phyloP scores from a whole-genome alignment of 2,888 invertebrate genomes.

The Cantharis rustica region DNA sequence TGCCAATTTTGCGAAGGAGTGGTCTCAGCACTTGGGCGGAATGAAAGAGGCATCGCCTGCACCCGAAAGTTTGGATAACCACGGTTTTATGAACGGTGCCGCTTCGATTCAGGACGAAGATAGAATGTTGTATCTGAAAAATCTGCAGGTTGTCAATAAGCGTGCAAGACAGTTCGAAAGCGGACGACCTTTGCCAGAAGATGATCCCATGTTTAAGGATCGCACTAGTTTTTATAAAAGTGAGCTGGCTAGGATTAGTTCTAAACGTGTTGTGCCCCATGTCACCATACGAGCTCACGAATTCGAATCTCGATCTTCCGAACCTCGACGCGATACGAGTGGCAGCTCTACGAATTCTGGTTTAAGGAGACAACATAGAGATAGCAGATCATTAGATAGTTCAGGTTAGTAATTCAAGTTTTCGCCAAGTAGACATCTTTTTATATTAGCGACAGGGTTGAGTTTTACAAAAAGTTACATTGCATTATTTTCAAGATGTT shows the following conservation, averaged over 20 bases:
- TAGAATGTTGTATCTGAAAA: conserved; percentile 49
- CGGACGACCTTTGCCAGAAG: conserved; percentile 63
- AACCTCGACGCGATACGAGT: conserved; percentile 44
- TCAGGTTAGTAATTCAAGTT: conserved; percentile 51
- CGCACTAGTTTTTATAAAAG: conserved; percentile 71
- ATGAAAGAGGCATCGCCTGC: conserved; percentile 43
- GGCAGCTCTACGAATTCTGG: conserved; percentile 41
- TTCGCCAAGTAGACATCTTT: no score
- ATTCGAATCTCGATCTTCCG: conserved; percentile 67
- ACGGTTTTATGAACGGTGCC: conserved; percentile 36
- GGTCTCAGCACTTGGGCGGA: conserved; percentile 33
- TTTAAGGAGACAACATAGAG: conserved; percentile 53
- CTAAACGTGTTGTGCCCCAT: conserved; percentile 73
- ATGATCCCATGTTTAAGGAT: conserved; percentile 61
- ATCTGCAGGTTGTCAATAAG: conserved; percentile 71
- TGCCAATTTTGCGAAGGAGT: conserved; percentile 40
- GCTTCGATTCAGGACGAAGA: conserved; percentile 43
- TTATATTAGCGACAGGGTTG: no score
- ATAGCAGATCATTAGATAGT: conserved; percentile 62
- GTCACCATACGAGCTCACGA: conserved; percentile 75
- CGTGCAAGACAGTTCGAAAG: conserved; percentile 76
- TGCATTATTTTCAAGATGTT: no score
- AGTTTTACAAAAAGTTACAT: no score
- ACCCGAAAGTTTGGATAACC: conserved; percentile 37
- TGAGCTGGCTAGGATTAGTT: conserved; percentile 66